These are phyloP conservation scores for Hapalemur alaotrensis DNA, from an alignment of 2,797 vertebrate species.

Conservation along the genomic window DNA sequence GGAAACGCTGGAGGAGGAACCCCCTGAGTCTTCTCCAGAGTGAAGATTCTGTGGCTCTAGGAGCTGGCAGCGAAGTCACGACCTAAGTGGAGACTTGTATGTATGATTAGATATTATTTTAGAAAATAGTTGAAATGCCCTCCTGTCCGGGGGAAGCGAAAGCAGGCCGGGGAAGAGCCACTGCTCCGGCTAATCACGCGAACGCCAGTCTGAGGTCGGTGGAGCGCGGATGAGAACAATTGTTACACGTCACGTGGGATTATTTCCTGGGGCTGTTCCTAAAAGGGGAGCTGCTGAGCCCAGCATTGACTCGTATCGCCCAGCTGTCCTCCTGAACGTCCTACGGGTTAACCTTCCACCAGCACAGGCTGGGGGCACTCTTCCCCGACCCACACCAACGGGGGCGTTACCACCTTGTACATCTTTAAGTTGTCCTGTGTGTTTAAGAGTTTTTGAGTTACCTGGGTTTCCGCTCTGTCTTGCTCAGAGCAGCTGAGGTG, in stretches of 20 bases:
- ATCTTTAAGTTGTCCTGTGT: neutral
- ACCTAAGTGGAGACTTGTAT: neutral
- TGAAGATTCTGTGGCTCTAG: neutral
- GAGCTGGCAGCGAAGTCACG: neutral
- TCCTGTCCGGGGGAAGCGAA: neutral
- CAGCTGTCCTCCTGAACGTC: neutral
- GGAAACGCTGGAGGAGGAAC: neutral
- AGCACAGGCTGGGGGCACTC: neutral
- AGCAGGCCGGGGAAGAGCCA: neutral
- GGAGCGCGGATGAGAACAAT: accelerated
- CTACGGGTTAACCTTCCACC: neutral
- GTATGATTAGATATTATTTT: neutral
- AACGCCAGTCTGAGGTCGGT: accelerated
- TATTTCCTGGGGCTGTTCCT: neutral
- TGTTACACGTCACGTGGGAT: accelerated
- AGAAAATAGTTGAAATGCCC: neutral
- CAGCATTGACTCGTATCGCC: accelerated
- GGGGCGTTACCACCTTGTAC: neutral
- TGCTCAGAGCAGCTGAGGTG: neutral
- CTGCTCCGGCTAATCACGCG: accelerated
- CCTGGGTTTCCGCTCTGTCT: neutral
- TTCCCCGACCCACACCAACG: accelerated
- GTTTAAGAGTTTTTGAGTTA: neutral
- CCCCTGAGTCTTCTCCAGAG: neutral
- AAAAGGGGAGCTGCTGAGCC: neutral